Evolutionary conservation across 2,797 vertebrate genomes (phyloP), one percentile per base, ranked within the genome.

Genomic region (Toxotes lorentzi): DNA sequence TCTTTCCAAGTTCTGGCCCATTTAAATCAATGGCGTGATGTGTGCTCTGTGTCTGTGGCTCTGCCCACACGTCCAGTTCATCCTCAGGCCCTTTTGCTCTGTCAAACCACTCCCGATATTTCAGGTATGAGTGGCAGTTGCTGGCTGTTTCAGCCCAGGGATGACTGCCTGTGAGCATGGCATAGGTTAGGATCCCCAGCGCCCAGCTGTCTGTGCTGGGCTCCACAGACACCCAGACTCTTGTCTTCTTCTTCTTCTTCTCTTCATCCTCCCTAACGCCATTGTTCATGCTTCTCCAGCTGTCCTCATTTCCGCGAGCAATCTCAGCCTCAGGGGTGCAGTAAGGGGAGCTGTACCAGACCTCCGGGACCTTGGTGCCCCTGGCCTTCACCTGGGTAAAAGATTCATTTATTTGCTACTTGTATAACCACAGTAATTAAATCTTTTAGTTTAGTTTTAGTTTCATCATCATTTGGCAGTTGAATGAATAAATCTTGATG

Each of bases 171-270:
- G 96, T 98, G 73, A 99, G 94, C 72, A 98, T 93, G 83, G 96
- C 96, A 68, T 97, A 99, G 5, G 97, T 95, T 75, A 99, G 89
- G 70, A 98, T 96, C 0, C 97, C 97, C 0, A 99, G 93, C 0
- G 97, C 97, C 97, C 97, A 99, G 80, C 96, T 96, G 1, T 99
- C 97, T 40, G 96, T 91, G 77, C 96, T 95, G 4, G 95, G 84
- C 70, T 98, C 97, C 0, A 97, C 97, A 23, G 95, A 93, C 32
- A 92, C 91, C 78, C 94, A 92, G 3, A 93, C 70, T 17, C 88
- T 80, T 0, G 21, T 11, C 30, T 61, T 69, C 56, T 82, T 76
- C 63, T 57, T 54, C 34, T 75, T 47, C 63, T 57, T 54, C n/a
- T 35, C n/a, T 4, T 51, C 35, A 0, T 35, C 60, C 79, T 85